Evolutionary conservation across 37 sponge, comb jelly and placozoan species (phyloP).

Genomic region (Aplysina aerophoba): DNA sequence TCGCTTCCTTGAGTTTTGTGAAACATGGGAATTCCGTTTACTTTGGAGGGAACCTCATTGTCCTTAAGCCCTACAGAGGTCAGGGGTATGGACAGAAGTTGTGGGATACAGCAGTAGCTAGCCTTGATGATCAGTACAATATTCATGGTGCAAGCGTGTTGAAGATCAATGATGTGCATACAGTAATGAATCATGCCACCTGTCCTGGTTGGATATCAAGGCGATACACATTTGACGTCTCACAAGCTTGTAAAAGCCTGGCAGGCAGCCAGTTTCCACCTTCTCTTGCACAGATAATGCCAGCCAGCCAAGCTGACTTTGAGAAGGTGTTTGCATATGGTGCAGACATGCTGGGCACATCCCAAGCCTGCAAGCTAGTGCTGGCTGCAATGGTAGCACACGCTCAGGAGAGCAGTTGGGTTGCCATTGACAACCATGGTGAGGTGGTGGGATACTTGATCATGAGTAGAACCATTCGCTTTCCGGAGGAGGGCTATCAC

Average conservation of each 20-base stretch:
- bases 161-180: neutral
- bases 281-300: neutral
- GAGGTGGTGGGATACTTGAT: slow-evolving; percentile 22
- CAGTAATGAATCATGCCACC: no score
- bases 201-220: no score
- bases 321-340: slow-evolving; percentile 2
- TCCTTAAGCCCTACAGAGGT: slow-evolving; percentile 14
- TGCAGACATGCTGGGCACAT: neutral
- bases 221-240: neutral
- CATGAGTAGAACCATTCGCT: neutral
- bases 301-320: neutral
- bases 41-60: slow-evolving; percentile 3
- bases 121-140: neutral
- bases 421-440: neutral
- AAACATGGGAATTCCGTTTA: neutral
- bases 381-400: neutral
- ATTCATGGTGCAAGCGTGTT: neutral
- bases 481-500: neutral
- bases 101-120: neutral
- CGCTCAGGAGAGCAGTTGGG: neutral
- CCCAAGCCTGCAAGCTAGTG: neutral
- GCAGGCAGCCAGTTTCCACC: neutral
- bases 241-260: neutral
- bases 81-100: neutral
- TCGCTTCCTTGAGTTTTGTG: neutral